These are phyloP conservation scores for Umimayanthus kanabou DNA, from an alignment of 92 coral and sea anemone genomes.

Conservation along the genomic window DNA sequence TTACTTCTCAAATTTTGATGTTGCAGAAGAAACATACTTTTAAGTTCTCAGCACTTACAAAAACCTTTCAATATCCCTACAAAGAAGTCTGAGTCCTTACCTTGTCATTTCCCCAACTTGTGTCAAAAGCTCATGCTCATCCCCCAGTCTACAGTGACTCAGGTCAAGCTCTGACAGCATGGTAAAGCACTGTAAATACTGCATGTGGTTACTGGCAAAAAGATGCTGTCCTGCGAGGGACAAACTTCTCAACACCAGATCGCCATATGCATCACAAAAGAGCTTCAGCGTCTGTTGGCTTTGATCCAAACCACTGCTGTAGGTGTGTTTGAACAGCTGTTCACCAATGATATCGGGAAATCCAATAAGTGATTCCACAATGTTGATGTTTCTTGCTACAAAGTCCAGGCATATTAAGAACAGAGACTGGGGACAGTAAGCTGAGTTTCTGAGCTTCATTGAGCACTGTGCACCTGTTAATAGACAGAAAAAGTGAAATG, in stretches of 20 bases:
- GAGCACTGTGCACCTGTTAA: constrained; percentile 71
- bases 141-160: constrained; percentile 87
- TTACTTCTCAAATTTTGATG: too few relatives aligned
- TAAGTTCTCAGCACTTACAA: not conserved
- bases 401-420: constrained; percentile 85
- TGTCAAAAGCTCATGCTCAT: constrained; percentile 71
- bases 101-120: constrained; percentile 70
- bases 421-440: constrained; percentile 63
- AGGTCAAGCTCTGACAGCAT: constrained; percentile 77
- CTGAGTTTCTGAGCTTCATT: not conserved
- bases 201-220: constrained; percentile 54
- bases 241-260: constrained; percentile 65
- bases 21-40: too few relatives aligned
- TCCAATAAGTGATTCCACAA: constrained; percentile 88
- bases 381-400: constrained; percentile 82
- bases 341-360: constrained; percentile 92
- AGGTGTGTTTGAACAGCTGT: constrained; percentile 73
- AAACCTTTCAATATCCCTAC: not conserved
- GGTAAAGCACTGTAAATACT: constrained; percentile 65
- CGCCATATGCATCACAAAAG: constrained; percentile 86
- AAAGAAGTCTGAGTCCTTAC: constrained; percentile 31
- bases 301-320: constrained; percentile 48
- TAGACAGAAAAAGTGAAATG: not conserved
- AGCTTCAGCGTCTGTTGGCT: constrained; percentile 52
- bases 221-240: constrained; percentile 59